A percentile compares a stretch with the other conserved stretches of the same genome.
Conservation (phyloP, 2,888 invertebrate species). For the Phorcus lineatus region DNA sequence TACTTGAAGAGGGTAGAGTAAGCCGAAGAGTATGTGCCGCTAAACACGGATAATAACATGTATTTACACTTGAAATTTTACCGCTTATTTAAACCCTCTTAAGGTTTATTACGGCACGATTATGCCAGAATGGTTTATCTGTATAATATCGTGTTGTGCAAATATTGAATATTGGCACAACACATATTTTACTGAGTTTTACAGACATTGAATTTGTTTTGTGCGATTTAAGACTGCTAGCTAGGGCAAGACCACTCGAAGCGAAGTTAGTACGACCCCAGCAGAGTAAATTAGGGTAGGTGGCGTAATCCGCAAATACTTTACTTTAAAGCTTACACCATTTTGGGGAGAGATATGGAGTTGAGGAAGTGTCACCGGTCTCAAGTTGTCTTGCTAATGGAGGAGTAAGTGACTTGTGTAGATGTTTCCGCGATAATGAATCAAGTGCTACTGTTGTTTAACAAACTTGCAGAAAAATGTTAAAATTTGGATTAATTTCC, state of each 20-base stretch:
- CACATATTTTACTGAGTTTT: background rate
- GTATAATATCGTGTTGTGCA: background rate
- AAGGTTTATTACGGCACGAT: background rate
- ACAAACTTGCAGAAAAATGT: too few relatives aligned
- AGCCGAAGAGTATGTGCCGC: background rate
- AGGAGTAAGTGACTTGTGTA: background rate
- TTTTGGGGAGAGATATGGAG: background rate
- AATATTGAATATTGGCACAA: background rate
- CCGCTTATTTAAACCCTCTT: background rate
- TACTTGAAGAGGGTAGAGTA: background rate
- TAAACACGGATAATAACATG: slow-evolving; percentile 1
- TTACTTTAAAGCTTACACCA: background rate
- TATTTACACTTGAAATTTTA: background rate
- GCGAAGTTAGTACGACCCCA: background rate
- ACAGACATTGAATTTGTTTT: background rate
- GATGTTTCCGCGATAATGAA: background rate
- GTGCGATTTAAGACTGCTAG: slow-evolving; percentile 1
- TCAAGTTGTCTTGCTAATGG: background rate
- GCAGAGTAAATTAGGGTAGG: background rate
- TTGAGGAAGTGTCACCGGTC: background rate
- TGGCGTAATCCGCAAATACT: background rate
- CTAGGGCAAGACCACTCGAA: background rate
- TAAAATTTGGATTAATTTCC: background rate
- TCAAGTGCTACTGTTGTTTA: background rate
- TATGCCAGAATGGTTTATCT: background rate